Conservation (phyloP, 2,797 vertebrate species). For the Dermochelys coriacea region DNA sequence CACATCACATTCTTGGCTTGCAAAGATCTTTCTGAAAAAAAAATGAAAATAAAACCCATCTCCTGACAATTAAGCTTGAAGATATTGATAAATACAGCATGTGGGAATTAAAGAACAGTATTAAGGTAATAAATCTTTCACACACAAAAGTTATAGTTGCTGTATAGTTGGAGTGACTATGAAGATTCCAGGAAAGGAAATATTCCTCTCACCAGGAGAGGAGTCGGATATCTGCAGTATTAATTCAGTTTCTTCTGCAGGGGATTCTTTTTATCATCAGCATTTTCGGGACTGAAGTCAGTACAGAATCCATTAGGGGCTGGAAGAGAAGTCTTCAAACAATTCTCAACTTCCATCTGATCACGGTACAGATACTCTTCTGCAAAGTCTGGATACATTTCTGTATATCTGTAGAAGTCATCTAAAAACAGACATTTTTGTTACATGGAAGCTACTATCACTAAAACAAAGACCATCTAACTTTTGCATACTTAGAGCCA, state of each 20-base stretch:
- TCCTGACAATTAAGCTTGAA: constrained; percentile 54
- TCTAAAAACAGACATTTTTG: constrained; percentile 79
- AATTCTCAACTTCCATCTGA: constrained; percentile 78
- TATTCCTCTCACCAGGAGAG: constrained; percentile 87
- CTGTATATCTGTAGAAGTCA: constrained; percentile 89
- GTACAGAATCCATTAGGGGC: constrained; percentile 94
- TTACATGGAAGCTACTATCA: constrained; percentile 54
- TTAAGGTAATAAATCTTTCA: constrained; percentile 64
- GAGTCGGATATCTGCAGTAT: constrained; percentile 64
- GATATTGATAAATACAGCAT: constrained; percentile 71
- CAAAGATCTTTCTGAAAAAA: constrained; percentile 70
- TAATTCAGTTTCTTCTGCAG: constrained; percentile 92
- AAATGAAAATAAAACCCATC: neutral
- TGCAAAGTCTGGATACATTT: constrained; percentile 88
- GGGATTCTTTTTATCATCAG: constrained; percentile 67
- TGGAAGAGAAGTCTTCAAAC: constrained; percentile 74
- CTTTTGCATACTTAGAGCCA: neutral
- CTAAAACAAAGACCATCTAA: constrained; percentile 29
- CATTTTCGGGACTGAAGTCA: constrained; percentile 90
- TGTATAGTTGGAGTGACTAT: constrained; percentile 66
- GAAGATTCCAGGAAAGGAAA: constrained; percentile 72
- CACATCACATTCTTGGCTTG: constrained; percentile 75
- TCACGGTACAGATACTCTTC: constrained; percentile 89
- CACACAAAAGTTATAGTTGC: constrained; percentile 57
- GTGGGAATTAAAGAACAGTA: constrained; percentile 63